Evolutionary conservation across 2,888 invertebrate genomes (phyloP).

Genomic region (Atethmia centrago): DNA sequence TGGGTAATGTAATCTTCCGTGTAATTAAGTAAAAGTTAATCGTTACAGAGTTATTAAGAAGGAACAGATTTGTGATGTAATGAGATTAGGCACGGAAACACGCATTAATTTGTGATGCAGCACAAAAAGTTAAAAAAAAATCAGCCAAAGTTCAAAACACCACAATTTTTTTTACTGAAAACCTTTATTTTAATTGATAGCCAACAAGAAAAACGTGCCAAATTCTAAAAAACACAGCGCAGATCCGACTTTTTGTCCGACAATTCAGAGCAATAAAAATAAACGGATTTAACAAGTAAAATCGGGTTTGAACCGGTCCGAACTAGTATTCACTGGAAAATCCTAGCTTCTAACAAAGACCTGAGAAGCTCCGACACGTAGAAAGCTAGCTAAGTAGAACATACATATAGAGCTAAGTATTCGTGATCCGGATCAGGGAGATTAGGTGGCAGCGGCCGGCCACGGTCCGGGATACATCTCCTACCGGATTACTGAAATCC

Average conservation of each 20-base stretch:
- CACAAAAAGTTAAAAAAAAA: neutral
- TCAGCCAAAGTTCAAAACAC: neutral
- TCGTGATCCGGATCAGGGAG: slow-evolving; percentile 86
- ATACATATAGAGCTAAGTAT: slow-evolving; percentile 76
- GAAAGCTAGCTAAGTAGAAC: slow-evolving; percentile 72
- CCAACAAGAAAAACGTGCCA: slow-evolving; percentile 30
- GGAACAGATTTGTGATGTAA: slow-evolving; percentile 32
- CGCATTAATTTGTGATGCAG: too few relatives aligned
- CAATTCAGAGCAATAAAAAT: slow-evolving; percentile 62
- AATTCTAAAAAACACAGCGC: slow-evolving; percentile 42
- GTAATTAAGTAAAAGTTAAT: slow-evolving; percentile 70
- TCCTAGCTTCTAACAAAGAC: slow-evolving; percentile 75
- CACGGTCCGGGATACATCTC: slow-evolving; percentile 87
- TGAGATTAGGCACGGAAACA: neutral
- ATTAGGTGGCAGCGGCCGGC: slow-evolving; percentile 88
- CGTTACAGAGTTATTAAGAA: slow-evolving; percentile 31
- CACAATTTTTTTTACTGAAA: slow-evolving; percentile 28
- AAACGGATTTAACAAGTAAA: slow-evolving; percentile 64
- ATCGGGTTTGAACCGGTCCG: slow-evolving; percentile 59
- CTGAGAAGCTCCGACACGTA: slow-evolving; percentile 66
- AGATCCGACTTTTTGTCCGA: slow-evolving; percentile 56
- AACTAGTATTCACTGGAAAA: slow-evolving; percentile 65
- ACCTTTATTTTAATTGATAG: slow-evolving; percentile 38
- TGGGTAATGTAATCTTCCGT: slow-evolving; percentile 69
- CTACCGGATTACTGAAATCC: slow-evolving; percentile 87